These are phyloP conservation scores for Percopsis omiscomaycus DNA, from an alignment of 2,797 vertebrate genomes.

Conservation along the genomic window DNA sequence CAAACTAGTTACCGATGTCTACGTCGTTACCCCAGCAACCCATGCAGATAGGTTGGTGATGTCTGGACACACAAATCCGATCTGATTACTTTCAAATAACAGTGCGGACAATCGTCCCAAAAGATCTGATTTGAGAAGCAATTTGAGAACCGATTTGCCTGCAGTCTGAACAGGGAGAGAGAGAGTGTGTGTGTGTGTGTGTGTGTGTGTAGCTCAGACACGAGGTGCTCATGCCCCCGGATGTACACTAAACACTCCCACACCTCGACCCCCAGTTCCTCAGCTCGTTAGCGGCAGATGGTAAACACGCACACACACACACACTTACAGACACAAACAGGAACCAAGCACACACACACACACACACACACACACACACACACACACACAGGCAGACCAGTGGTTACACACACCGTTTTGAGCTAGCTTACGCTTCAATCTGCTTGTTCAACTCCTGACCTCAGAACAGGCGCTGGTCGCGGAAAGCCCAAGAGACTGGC, in stretches of 20 bases:
- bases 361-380: slow-evolving; percentile 7
- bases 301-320: slow-evolving; percentile 25
- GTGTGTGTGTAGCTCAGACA: slow-evolving; percentile 34
- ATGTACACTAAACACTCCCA: slow-evolving; percentile 71
- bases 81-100: too few species aligned
- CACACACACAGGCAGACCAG: slow-evolving; percentile 27
- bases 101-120: too few species aligned
- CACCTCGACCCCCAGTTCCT: slow-evolving; percentile 63
- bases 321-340: slow-evolving; percentile 7
- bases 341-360: slow-evolving; percentile 8
- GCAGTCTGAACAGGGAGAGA: too few species aligned
- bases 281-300: slow-evolving; percentile 76
- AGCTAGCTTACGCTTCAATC: slow-evolving; percentile 66
- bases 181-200: background rate
- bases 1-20: too few species aligned
- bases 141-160: too few species aligned
- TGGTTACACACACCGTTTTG: slow-evolving; percentile 60
- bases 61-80: too few species aligned
- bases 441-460: slow-evolving; percentile 63
- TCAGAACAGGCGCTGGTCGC: background rate
- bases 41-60: too few species aligned
- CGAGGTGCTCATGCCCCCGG: slow-evolving; percentile 58
- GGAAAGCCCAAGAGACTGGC: background rate
- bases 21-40: too few species aligned
- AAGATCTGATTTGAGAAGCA: too few species aligned